These are phyloP conservation scores for Chesias legatella DNA, from an alignment of 2,888 invertebrate species.

Conservation along the genomic window DNA sequence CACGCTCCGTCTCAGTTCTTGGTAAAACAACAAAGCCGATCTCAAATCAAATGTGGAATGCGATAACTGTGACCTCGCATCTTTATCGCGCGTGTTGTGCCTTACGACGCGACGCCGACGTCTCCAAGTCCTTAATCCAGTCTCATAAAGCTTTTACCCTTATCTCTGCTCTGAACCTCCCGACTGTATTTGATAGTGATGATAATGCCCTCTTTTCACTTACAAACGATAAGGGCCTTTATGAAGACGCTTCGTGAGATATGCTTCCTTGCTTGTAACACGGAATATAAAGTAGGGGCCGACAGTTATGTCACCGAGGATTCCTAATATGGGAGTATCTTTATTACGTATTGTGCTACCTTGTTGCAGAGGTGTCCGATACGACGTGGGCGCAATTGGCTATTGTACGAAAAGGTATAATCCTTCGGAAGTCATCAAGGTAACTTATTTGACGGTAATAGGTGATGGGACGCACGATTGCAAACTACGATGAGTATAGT, in stretches of 20 bases:
- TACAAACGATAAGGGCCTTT: slow-evolving; percentile 24
- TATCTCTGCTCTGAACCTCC: slow-evolving; percentile 35
- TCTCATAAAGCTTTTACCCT: slow-evolving; percentile 37
- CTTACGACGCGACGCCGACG: slow-evolving; percentile 24
- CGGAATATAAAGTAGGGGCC: slow-evolving; percentile 24
- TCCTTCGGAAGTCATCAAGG: slow-evolving; percentile 27
- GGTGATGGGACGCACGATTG: slow-evolving; percentile 18
- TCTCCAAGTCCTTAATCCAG: slow-evolving; percentile 37
- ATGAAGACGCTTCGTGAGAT: slow-evolving; percentile 29
- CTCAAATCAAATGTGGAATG: slow-evolving; percentile 46
- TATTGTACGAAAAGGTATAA: slow-evolving; percentile 28
- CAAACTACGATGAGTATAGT: slow-evolving; percentile 6
- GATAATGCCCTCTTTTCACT: slow-evolving; percentile 21
- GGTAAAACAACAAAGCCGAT: slow-evolving; percentile 35
- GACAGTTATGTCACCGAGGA: slow-evolving; percentile 30
- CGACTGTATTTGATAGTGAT: slow-evolving; percentile 34
- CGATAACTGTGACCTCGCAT: slow-evolving; percentile 42
- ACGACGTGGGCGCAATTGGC: slow-evolving; percentile 31
- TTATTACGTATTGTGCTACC: slow-evolving; percentile 31
- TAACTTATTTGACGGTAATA: slow-evolving; percentile 22
- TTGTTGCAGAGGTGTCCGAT: slow-evolving; percentile 27
- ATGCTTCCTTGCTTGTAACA: slow-evolving; percentile 16
- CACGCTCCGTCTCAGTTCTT: slow-evolving; percentile 29
- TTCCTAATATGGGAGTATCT: slow-evolving; percentile 30
- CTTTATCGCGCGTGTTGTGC: slow-evolving; percentile 39